Evolutionary conservation across 2,797 vertebrate genomes (phyloP).

Genomic region (Odontamblyopus rebecca): DNA sequence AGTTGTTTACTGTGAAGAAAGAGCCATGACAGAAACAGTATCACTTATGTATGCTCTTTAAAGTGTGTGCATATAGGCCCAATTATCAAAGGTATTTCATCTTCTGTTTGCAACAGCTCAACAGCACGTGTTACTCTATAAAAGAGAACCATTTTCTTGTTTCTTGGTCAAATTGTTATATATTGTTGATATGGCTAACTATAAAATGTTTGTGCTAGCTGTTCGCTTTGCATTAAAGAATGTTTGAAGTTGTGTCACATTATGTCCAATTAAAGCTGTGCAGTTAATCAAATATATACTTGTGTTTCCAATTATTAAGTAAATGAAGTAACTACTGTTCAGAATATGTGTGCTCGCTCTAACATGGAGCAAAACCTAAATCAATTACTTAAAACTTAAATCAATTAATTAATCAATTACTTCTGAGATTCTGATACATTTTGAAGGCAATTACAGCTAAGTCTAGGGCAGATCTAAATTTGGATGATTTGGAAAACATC

Average conservation of each 20-base stretch:
- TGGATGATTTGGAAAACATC: neutral
- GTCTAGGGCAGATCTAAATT: neutral
- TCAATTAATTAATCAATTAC: too few relatives aligned
- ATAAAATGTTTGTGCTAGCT: neutral
- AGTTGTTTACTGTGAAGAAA: constrained; percentile 49
- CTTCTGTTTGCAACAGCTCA: neutral
- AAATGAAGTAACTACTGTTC: too few relatives aligned
- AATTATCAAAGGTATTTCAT: constrained; percentile 7
- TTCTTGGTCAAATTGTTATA: constrained; percentile 2
- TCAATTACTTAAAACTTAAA: too few relatives aligned
- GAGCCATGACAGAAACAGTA: constrained; percentile 22
- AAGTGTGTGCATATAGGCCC: neutral
- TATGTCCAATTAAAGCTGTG: neutral
- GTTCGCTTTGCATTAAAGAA: neutral
- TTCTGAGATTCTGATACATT: too few relatives aligned
- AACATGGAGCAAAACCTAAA: too few relatives aligned
- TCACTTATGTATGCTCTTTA: constrained; percentile 13
- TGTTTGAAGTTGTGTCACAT: neutral
- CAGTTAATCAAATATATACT: neutral
- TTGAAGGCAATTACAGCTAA: neutral
- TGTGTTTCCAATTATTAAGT: neutral
- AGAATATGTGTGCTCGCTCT: neutral
- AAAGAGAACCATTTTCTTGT: neutral
- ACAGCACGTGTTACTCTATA: neutral
- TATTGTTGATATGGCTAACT: neutral